Percentiles rank a stretch among this genome's conserved stretches.
These are phyloP conservation scores for Heliconius melpomene DNA, from an alignment of 1,140 invertebrate species.

Conservation along the genomic window DNA sequence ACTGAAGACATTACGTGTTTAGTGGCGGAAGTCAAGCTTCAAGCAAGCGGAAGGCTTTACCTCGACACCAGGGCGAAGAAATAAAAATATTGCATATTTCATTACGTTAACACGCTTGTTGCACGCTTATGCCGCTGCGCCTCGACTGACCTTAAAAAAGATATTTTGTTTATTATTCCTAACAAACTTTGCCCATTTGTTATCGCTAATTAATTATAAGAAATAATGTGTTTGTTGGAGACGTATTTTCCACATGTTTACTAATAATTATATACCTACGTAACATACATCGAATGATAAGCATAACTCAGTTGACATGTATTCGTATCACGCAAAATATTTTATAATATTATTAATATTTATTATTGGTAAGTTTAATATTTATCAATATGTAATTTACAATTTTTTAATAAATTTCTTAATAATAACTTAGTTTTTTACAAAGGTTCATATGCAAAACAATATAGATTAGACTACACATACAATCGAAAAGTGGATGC, in stretches of 20 bases:
- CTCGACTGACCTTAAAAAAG: too few species aligned
- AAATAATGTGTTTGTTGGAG: background rate
- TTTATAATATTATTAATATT: background rate
- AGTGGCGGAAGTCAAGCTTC: too few species aligned
- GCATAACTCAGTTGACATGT: background rate
- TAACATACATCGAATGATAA: background rate
- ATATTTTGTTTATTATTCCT: background rate
- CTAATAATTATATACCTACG: background rate
- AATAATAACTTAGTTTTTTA: background rate
- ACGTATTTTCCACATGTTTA: background rate
- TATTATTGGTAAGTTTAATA: background rate
- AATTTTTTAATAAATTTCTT: background rate
- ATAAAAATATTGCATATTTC: too few species aligned
- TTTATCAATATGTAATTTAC: background rate
- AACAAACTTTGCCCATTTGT: background rate
- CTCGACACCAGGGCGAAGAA: too few species aligned
- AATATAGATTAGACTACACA: slow-evolving; percentile 54
- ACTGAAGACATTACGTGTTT: too few species aligned
- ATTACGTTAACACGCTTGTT: too few species aligned
- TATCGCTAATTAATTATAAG: background rate
- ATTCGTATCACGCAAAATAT: background rate
- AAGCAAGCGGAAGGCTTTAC: too few species aligned
- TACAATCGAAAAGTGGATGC: slow-evolving; percentile 54
- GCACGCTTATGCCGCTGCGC: too few species aligned
- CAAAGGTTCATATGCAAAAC: slow-evolving; percentile 28